A percentile compares a stretch with the other conserved stretches of the same genome.
Conservation (phyloP, 1,140 invertebrate species). For the Leptopilina clavipes region DNA sequence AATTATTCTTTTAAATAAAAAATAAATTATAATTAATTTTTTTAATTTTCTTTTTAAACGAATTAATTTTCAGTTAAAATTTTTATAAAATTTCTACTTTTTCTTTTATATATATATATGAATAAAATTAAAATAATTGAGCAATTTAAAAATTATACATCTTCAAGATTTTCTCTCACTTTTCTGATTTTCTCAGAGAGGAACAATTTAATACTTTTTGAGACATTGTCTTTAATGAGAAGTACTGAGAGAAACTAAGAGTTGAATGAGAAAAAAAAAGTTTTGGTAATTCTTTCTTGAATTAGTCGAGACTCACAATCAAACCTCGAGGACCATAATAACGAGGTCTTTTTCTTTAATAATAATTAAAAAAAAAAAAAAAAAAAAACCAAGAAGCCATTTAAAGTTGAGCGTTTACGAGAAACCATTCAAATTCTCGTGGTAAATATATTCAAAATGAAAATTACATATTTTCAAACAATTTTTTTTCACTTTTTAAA, state of each 20-base stretch:
- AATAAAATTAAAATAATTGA: too few species aligned
- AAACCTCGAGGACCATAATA: neutral
- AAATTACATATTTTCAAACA: neutral
- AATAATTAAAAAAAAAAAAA: too few species aligned
- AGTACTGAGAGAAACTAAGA: neutral
- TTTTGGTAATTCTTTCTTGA: constrained; percentile 1
- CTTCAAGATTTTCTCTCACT: too few species aligned
- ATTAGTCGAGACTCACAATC: neutral
- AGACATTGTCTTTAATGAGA: neutral
- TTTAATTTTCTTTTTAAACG: too few species aligned
- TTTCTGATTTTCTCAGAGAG: neutral
- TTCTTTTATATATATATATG: too few species aligned
- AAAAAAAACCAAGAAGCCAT: neutral
- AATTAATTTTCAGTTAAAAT: too few species aligned
- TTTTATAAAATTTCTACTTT: too few species aligned
- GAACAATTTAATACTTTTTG: neutral
- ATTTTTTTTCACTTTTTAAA: too few species aligned
- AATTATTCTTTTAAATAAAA: too few species aligned
- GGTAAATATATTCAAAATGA: neutral
- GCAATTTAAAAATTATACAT: too few species aligned
- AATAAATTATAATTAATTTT: too few species aligned
- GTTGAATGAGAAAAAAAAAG: neutral
- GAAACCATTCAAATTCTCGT: constrained; percentile 10
- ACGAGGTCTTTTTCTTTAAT: neutral
- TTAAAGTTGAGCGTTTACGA: neutral